Conservation (phyloP, 2,888 invertebrate species). For the Phasia obesa region DNA sequence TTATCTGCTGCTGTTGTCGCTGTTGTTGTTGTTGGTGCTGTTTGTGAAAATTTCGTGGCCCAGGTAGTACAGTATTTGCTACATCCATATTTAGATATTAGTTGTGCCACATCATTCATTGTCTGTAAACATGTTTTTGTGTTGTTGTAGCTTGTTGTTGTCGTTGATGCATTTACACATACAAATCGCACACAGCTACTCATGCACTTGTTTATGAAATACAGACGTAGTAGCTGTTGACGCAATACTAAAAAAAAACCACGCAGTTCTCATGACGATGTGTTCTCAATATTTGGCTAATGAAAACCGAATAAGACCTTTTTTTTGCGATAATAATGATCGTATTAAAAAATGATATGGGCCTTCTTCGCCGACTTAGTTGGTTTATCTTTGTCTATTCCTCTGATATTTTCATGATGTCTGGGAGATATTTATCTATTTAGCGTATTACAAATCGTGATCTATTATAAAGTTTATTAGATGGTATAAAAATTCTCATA, state of each 20-base stretch:
- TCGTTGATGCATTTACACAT: background rate
- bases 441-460: no score
- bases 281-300: background rate
- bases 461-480: no score
- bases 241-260: background rate
- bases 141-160: slow-evolving; percentile 46
- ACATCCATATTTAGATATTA: slow-evolving; percentile 49
- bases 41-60: slow-evolving; percentile 28
- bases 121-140: slow-evolving; percentile 63
- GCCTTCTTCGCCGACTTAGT: no score
- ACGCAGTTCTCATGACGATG: background rate
- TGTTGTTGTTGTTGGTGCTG: no score
- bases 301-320: no score
- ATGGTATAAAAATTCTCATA: no score
- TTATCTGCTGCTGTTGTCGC: slow-evolving; percentile 18
- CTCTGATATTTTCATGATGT: no score
- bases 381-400: no score
- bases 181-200: background rate
- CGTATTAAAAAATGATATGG: no score
- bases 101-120: slow-evolving; percentile 69
- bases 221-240: background rate
- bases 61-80: slow-evolving; percentile 51
- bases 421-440: no score
- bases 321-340: no score
- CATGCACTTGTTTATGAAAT: background rate